Evolutionary conservation across 2,797 vertebrate species (phyloP), one percentile per base, ranked within the genome.

Genomic region (Molossus alvarezi): DNA sequence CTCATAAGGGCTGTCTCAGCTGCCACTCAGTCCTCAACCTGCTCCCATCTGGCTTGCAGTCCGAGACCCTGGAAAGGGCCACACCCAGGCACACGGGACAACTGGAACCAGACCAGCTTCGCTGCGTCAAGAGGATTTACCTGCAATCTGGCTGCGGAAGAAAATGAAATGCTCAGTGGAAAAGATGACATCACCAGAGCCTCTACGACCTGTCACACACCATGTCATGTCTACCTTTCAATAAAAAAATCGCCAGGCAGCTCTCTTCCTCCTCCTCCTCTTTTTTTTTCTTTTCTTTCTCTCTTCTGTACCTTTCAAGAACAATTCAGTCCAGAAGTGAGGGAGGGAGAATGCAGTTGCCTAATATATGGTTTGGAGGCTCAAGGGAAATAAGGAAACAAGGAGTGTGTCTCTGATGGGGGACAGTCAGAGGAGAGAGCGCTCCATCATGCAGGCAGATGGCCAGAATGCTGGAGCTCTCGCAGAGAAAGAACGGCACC

Each of bases 281-380:
- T 29, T n/a, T 29, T 3, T n/a, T 27, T 17, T 12, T 33, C n/a
- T 21, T 18, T 45, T 3, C 1, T n/a, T 17, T 27, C 58, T 64
- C 53, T 81, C 55, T 45, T 29, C 20, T 57, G 12, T 67, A 25
- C 12, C 5, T n/a, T 96, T 90, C 48, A 72, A 82, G 77, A 69
- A 20, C 57, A 67, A 0, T 72, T 80, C 37, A 12, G 55, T 79
- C 60, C 62, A 53, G 88, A 95, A 93, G 62, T 4, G 18, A 21
- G 41, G 3, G 3, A 1, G 14, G 6, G 13, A 17, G n/a, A n/a
- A 45, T 0, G 48, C 62, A 4, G 41, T 9, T 10, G 67, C 17
- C 20, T 15, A 27, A 9, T 41, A 27, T 14, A 11, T 6, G 37
- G 20, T 41, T 87, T 69, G 0, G 37, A 37, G 15, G 17, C 10